These are phyloP conservation scores for Paratilapia polleni DNA, from an alignment of 2,113 vertebrate genomes.

Conservation along the genomic window DNA sequence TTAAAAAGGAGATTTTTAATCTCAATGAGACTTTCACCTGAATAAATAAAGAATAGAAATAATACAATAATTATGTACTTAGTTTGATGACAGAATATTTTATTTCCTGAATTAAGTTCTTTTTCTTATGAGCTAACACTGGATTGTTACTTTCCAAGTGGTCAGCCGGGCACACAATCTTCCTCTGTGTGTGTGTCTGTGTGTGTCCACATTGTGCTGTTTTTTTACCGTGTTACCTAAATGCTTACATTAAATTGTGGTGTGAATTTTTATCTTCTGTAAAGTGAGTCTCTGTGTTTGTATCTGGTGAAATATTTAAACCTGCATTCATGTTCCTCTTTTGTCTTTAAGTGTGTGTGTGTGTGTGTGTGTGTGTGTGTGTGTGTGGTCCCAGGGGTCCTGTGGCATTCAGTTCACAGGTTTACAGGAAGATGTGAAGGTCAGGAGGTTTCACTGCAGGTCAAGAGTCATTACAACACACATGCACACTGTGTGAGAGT, in stretches of 20 bases:
- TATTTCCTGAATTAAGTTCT: neutral
- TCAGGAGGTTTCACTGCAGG: slow-evolving; percentile 31
- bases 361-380: neutral
- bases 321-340: neutral
- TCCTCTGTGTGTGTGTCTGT: too few relatives aligned
- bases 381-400: slow-evolving; percentile 5
- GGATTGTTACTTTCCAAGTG: too few relatives aligned
- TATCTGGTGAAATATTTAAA: neutral
- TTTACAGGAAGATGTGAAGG: slow-evolving; percentile 53
- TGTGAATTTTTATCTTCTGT: too few relatives aligned
- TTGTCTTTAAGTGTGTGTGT: neutral
- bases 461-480: slow-evolving; percentile 43
- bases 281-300: neutral
- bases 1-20: neutral
- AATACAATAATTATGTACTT: too few relatives aligned
- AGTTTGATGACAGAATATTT: too few relatives aligned
- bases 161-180: too few relatives aligned
- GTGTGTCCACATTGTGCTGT: too few relatives aligned
- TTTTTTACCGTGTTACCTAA: neutral
- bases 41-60: too few relatives aligned
- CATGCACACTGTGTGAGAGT: neutral
- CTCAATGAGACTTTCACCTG: neutral
- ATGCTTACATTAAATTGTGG: neutral
- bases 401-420: slow-evolving; percentile 5
- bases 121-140: neutral